These are phyloP conservation scores for Oligia latruncula DNA, from an alignment of 2,888 invertebrate species.

Conservation along the genomic window DNA sequence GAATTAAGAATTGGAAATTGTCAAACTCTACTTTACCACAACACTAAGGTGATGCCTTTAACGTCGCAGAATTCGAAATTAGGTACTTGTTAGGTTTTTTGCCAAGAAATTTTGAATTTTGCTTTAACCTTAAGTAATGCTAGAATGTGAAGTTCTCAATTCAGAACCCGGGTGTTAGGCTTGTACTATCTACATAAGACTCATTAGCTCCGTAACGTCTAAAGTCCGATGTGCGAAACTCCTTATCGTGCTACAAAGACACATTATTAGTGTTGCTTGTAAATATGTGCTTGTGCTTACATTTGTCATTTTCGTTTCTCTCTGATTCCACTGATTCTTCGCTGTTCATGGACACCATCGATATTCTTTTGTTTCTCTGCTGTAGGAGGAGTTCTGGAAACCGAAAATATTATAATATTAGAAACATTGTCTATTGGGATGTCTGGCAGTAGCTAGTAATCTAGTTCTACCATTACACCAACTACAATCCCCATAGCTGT, in stretches of 20 bases:
- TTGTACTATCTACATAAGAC: slow-evolving; percentile 15
- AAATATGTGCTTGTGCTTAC: slow-evolving; percentile 71
- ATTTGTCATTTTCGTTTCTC: slow-evolving; percentile 84
- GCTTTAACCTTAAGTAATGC: background rate
- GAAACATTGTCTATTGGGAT: background rate
- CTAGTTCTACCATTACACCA: background rate
- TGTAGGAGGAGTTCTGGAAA: slow-evolving; percentile 85
- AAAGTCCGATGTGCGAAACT: slow-evolving; percentile 33
- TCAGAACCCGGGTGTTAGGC: background rate
- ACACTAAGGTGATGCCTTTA: background rate
- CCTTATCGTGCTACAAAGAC: slow-evolving; percentile 29
- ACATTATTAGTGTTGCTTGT: background rate
- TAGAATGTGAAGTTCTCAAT: background rate
- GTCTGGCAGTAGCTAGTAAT: background rate
- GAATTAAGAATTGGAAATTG: background rate
- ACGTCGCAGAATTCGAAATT: background rate
- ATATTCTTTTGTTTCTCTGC: slow-evolving; percentile 85
- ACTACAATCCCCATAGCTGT: background rate
- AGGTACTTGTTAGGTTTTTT: background rate
- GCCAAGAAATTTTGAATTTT: background rate
- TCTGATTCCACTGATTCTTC: slow-evolving; percentile 82
- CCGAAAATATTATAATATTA: slow-evolving; percentile 9
- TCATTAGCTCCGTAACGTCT: slow-evolving; percentile 16
- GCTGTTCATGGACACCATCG: slow-evolving; percentile 85
- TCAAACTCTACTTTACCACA: background rate